These are phyloP conservation scores for Entelurus aequoreus DNA, from an alignment of 2,113 vertebrate genomes.

Conservation along the genomic window DNA sequence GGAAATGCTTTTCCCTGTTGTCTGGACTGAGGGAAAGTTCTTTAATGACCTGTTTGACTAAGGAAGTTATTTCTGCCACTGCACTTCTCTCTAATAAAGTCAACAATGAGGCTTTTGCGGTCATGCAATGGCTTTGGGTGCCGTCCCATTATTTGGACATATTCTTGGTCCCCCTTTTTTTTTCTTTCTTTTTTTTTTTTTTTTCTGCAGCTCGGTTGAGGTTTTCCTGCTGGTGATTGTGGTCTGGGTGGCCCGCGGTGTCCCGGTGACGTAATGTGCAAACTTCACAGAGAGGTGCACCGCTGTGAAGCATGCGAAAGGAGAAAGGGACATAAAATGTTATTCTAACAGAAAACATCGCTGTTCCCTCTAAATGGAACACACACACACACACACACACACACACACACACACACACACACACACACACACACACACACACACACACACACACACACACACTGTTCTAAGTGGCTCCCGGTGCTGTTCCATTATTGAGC, in stretches of 20 bases:
- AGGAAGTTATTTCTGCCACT: slow-evolving; percentile 24
- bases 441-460: slow-evolving; percentile 36
- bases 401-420: slow-evolving; percentile 39
- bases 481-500: slow-evolving; percentile 70
- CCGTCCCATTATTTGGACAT: slow-evolving; percentile 22
- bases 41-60: slow-evolving; percentile 59
- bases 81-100: slow-evolving; percentile 36
- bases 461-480: slow-evolving; percentile 58
- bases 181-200: background rate
- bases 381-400: slow-evolving; percentile 31
- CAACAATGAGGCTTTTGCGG: slow-evolving; percentile 24
- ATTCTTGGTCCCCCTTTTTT: slow-evolving; percentile 11
- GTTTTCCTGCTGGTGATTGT: slow-evolving; percentile 42
- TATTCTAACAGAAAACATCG: slow-evolving; percentile 34
- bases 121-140: slow-evolving; percentile 33
- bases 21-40: slow-evolving; percentile 44
- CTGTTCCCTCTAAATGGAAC: slow-evolving; percentile 49
- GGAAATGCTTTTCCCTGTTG: slow-evolving; percentile 65
- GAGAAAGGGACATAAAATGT: slow-evolving; percentile 25
- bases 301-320: slow-evolving; percentile 32
- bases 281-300: slow-evolving; percentile 29
- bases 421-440: slow-evolving; percentile 40
- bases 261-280: slow-evolving; percentile 45
- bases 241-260: slow-evolving; percentile 34
- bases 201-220: slow-evolving; percentile 30